Base-by-base conservation (phyloP, 1,140 invertebrate genomes). In the Bombus huntii region DNA sequence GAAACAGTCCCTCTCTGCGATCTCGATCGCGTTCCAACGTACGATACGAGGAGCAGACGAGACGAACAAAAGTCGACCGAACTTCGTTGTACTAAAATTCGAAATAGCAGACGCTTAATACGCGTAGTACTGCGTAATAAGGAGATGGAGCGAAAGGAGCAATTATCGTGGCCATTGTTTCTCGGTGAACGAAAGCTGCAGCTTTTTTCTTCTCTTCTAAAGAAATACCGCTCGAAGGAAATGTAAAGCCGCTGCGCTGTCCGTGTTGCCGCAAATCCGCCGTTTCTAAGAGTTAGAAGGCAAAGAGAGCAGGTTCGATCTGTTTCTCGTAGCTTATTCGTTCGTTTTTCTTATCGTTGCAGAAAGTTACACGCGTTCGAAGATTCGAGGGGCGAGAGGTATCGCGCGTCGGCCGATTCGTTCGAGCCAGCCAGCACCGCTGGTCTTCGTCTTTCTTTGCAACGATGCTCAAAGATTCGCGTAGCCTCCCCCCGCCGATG, bases 401-500 rank as follows among this genome's bases (percentile, higher is more conserved):
- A 81, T 81, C 78, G 13, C 83, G 83, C 57, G 81, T 82, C 85
- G 57, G 53, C 34, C 66, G 66, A 81, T 86, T 88, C 83, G 71
- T 66, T n/a, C 65, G 68, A 47, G 47, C 70, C 47, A 8, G 47
- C 47, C 75, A 31, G 28, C 66, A 71, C 80, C 82, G 68, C 74
- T 47, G 34, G 34, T 37, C 90, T 82, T 86, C 84, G 53, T 88
- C 81, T 78, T 91, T 86, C 88, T 77, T 78, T 6, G 81, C 71
- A 87, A 83, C 70, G 86, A 86, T 79, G 83, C 74, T 80, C 74
- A 44, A 90, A 92, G 90, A 92, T 92, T 92, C 89, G 88, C 90
- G 83, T 83, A 65, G 70, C 71, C 72, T 71, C 77, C 83, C 84
- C 87, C 62, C 70, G 85, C 37, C 81, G 66, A 89, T 92, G 92